Evolutionary conservation across 2,797 vertebrate genomes (phyloP).

Genomic region (Rhodeus uyekii): DNA sequence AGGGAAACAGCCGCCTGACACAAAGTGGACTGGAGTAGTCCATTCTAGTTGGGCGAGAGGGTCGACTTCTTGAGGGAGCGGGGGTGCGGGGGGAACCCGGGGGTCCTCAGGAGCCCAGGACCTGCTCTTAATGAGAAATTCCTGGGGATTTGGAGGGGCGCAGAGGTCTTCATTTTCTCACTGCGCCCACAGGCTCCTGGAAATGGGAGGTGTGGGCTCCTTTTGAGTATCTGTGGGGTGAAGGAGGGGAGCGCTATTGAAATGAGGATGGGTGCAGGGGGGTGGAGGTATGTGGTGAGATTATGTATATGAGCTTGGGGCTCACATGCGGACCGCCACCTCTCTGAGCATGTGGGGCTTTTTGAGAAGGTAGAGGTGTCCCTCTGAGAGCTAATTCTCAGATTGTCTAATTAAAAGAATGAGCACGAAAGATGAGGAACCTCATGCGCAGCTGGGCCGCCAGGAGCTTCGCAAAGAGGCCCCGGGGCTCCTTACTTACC

Average conservation of each 20-base stretch:
- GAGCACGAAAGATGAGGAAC: constrained; percentile 57
- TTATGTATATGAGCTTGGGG: constrained; percentile 75
- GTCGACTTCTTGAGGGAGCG: constrained; percentile 66
- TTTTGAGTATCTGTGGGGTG: constrained; percentile 68
- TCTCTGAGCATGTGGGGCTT: constrained; percentile 56
- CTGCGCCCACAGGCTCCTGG: constrained; percentile 73
- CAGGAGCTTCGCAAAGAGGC: constrained; percentile 51
- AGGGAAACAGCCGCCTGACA: constrained; percentile 67
- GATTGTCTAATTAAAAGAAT: constrained; percentile 69
- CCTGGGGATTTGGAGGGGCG: constrained; percentile 81
- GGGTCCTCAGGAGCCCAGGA: constrained; percentile 70
- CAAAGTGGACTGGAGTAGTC: constrained; percentile 72
- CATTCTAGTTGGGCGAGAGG: constrained; percentile 71
- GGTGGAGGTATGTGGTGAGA: constrained; percentile 61
- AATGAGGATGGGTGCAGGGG: constrained; percentile 60
- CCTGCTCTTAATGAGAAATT: constrained; percentile 83
- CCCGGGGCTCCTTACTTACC: constrained; percentile 51
- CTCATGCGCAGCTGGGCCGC: constrained; percentile 65
- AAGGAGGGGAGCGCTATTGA: constrained; percentile 68
- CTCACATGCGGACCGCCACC: constrained; percentile 58
- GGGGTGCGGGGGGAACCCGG: constrained; percentile 53
- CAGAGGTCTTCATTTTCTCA: constrained; percentile 87
- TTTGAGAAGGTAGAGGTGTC: constrained; percentile 47
- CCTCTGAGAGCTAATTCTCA: constrained; percentile 61
- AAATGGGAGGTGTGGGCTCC: constrained; percentile 67